Evolutionary conservation across 2,113 vertebrate genomes (phyloP).

Genomic region (Glaucidium brasilianum): DNA sequence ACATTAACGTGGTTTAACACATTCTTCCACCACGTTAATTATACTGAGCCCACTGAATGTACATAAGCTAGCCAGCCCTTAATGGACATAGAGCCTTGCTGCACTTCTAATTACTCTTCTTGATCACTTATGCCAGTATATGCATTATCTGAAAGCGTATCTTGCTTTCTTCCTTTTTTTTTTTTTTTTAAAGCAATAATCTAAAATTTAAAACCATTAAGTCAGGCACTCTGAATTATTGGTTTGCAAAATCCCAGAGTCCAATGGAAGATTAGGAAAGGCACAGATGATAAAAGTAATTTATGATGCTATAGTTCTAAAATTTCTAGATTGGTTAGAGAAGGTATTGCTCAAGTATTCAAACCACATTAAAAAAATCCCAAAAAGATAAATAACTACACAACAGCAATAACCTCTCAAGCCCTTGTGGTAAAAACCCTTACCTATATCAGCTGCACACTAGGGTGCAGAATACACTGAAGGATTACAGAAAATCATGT

Average conservation of each 20-base stretch:
- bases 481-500: neutral
- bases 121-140: neutral
- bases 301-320: neutral
- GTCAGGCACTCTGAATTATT: neutral
- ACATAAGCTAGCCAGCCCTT: slow-evolving; percentile 3
- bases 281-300: neutral
- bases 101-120: neutral
- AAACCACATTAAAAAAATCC: neutral
- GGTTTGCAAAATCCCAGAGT: neutral
- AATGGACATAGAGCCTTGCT: slow-evolving; percentile 6
- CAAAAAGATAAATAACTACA: neutral
- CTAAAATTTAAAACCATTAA: slow-evolving; percentile 20
- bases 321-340: neutral
- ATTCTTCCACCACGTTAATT: neutral
- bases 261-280: neutral
- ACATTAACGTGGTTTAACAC: slow-evolving; percentile 22
- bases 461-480: neutral
- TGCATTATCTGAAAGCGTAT: slow-evolving; percentile 8
- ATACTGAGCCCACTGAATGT: neutral
- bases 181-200: neutral
- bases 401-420: neutral
- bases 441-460: neutral
- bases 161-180: neutral
- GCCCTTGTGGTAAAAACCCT: neutral
- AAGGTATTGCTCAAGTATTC: neutral